Conservation (phyloP, 2,113 vertebrate genomes). For the Agelaius phoeniceus region DNA sequence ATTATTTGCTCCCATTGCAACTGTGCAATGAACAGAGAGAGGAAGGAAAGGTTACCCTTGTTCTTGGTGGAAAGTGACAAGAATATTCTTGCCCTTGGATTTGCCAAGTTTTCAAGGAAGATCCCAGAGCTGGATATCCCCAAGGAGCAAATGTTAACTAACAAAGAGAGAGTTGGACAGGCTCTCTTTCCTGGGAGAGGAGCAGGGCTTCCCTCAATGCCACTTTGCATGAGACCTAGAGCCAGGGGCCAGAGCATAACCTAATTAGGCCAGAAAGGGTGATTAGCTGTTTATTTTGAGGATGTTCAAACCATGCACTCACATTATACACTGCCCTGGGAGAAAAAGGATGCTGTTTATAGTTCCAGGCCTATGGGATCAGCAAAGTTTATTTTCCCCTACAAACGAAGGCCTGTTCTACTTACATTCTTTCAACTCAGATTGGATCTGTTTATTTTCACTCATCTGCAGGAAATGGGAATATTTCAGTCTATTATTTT, state of each 20-base stretch:
- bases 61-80: fast-evolving
- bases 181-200: neutral
- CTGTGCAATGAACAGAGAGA: neutral
- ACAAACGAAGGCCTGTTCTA: conserved; percentile 33
- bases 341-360: conserved; percentile 45
- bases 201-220: neutral
- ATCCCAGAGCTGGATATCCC: neutral
- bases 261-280: conserved; percentile 54
- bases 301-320: conserved; percentile 29
- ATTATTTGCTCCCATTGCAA: neutral
- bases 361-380: conserved; percentile 16
- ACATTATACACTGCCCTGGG: conserved; percentile 12
- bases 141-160: neutral
- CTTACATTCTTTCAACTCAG: conserved; percentile 23
- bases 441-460: conserved; percentile 64
- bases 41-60: neutral
- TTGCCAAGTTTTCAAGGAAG: neutral
- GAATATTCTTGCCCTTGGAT: neutral
- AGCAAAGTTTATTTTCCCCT: conserved; percentile 57
- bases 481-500: conserved; percentile 17
- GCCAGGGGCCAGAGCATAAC: conserved; percentile 38
- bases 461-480: conserved; percentile 54
- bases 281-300: conserved; percentile 64
- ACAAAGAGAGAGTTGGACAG: neutral
- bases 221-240: neutral